These are phyloP conservation scores for Napeogenes sylphis DNA, from an alignment of 2,888 invertebrate species.

Conservation along the genomic window DNA sequence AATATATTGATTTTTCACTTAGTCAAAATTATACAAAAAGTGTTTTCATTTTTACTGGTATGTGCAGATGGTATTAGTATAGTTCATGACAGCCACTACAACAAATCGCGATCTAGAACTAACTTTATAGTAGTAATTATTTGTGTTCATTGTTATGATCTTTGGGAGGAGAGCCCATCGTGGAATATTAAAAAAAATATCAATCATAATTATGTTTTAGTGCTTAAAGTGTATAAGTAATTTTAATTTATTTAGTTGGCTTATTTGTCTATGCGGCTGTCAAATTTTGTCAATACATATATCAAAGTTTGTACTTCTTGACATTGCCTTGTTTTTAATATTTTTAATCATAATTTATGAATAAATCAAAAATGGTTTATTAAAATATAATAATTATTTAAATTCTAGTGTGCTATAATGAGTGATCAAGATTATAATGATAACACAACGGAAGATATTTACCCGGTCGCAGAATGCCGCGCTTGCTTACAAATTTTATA, in stretches of 20 bases:
- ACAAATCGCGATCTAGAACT: too few relatives aligned
- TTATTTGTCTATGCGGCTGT: constrained; percentile 28
- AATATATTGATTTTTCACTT: too few relatives aligned
- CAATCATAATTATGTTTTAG: neutral
- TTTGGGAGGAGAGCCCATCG: too few relatives aligned
- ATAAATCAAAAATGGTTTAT: constrained; percentile 10
- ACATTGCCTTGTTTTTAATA: constrained; percentile 11
- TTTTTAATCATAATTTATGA: constrained; percentile 23
- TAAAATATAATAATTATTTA: constrained; percentile 5
- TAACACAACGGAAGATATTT: constrained; percentile 8
- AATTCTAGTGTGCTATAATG: constrained; percentile 21
- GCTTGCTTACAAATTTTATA: constrained; percentile 49
- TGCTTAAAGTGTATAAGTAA: neutral
- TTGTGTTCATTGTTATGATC: too few relatives aligned
- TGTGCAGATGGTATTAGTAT: too few relatives aligned
- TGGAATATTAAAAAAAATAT: neutral
- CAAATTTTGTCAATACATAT: constrained; percentile 25
- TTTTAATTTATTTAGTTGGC: constrained; percentile 13
- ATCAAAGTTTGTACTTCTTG: constrained; percentile 6
- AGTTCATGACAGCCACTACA: too few relatives aligned
- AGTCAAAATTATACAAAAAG: too few relatives aligned
- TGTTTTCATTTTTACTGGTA: too few relatives aligned
- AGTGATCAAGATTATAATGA: constrained; percentile 13
- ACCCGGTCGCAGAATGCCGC: constrained; percentile 47
- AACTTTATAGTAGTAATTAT: too few relatives aligned